A percentile compares a stretch with the other conserved stretches of the same genome.
phyloP scores from a whole-genome alignment of 2,113 vertebrate species.

The Gymnobelideus leadbeateri region DNA sequence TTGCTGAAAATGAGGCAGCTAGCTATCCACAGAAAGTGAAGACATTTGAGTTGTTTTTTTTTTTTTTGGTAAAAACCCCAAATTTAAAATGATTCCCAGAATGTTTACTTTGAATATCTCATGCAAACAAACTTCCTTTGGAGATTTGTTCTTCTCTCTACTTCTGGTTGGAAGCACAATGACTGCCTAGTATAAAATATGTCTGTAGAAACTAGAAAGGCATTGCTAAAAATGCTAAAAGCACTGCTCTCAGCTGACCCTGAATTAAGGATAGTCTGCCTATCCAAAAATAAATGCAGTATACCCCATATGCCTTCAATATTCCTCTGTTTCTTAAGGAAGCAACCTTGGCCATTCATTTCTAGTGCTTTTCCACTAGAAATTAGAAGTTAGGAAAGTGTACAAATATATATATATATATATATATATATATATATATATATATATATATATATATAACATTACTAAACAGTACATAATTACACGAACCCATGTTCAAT shows the following conservation, averaged over 20 bases:
- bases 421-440: no score
- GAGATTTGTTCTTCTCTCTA: not conserved
- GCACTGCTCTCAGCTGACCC: not conserved
- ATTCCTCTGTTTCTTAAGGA: not conserved
- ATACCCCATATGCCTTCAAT: not conserved
- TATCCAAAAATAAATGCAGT: not conserved
- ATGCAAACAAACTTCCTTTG: slow-evolving; percentile 18
- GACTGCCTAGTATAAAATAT: slow-evolving; percentile 9
- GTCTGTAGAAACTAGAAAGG: slow-evolving; percentile 20
- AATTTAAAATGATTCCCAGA: slow-evolving; percentile 42
- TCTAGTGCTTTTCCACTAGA: not conserved
- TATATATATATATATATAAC: no score
- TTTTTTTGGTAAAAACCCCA: slow-evolving; percentile 14
- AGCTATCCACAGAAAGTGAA: not conserved
- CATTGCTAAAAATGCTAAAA: slow-evolving; percentile 8
- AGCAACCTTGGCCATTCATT: not conserved
- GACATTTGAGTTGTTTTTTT: not conserved
- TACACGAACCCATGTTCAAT: slow-evolving; percentile 32
- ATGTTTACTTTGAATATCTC: slow-evolving; percentile 9
- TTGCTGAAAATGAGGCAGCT: slow-evolving; percentile 31
- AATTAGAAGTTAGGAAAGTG: not conserved
- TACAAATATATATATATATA: slow-evolving; percentile 23
- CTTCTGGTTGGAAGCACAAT: not conserved
- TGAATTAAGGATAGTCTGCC: not conserved
- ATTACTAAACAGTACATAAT: slow-evolving; percentile 26